These are phyloP conservation scores for Pomatostomus ruficeps DNA, from an alignment of 2,113 vertebrate species.

Conservation along the genomic window DNA sequence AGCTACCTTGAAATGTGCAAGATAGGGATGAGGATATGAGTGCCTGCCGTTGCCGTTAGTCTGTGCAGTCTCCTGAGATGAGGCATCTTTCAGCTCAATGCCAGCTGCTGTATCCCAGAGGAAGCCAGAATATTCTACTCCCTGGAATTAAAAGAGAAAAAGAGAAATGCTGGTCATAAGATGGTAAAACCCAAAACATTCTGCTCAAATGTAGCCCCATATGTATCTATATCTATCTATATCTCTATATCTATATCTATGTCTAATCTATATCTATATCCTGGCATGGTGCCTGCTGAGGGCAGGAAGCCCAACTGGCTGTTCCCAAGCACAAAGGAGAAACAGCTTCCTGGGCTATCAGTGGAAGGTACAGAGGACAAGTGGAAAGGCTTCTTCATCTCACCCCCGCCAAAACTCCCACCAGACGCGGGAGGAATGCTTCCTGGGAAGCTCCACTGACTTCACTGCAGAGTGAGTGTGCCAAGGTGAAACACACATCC, in stretches of 20 bases:
- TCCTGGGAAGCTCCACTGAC: background rate
- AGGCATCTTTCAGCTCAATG: constrained; percentile 80
- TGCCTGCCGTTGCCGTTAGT: constrained; percentile 81
- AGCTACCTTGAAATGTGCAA: constrained; percentile 85
- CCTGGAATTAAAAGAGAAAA: constrained; percentile 58
- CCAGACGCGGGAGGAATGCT: background rate
- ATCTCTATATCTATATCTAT: background rate
- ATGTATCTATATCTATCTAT: background rate
- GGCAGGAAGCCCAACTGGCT: background rate
- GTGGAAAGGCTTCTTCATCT: background rate
- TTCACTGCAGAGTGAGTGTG: background rate
- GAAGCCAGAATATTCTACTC: constrained; percentile 82
- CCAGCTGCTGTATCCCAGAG: constrained; percentile 86
- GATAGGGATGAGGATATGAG: constrained; percentile 64
- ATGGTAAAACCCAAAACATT: background rate
- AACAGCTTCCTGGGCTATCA: background rate
- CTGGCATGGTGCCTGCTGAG: background rate
- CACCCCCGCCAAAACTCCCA: background rate
- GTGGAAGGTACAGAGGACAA: background rate
- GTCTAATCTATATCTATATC: background rate
- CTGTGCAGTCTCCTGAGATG: constrained; percentile 65
- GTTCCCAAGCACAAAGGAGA: background rate
- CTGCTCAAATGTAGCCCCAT: background rate
- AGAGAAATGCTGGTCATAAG: background rate
- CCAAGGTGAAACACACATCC: background rate